Conservation (phyloP, 2,797 vertebrate genomes). For the Emys orbicularis region DNA sequence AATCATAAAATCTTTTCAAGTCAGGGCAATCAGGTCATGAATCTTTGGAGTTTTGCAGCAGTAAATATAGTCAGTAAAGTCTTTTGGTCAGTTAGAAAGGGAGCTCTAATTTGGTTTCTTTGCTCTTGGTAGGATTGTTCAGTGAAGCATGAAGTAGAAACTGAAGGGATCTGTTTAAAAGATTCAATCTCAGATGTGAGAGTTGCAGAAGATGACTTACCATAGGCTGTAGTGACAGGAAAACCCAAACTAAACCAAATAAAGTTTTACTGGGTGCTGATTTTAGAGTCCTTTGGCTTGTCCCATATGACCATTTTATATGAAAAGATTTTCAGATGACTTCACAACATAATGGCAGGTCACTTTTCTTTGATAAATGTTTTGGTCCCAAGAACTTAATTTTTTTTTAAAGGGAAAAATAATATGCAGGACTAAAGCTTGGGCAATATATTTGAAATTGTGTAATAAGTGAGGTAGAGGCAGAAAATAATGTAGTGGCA, state of each 20-base stretch:
- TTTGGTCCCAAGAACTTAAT: neutral
- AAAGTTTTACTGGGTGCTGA: neutral
- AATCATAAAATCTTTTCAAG: neutral
- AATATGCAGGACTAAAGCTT: neutral
- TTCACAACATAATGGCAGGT: neutral
- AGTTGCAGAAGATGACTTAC: neutral
- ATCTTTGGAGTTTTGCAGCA: neutral
- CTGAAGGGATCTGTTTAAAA: constrained; percentile 1
- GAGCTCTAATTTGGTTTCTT: neutral
- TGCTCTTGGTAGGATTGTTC: neutral
- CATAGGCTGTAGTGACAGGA: neutral
- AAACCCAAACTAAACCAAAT: neutral
- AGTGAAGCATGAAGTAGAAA: neutral
- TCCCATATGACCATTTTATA: neutral
- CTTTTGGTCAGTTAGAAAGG: neutral
- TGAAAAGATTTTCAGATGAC: neutral
- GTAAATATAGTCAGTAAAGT: neutral
- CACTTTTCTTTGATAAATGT: neutral
- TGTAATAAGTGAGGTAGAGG: neutral
- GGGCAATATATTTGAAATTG: neutral
- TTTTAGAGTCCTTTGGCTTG: neutral
- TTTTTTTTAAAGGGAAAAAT: neutral
- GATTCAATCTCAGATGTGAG: neutral
- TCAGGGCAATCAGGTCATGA: neutral
- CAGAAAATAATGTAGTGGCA: neutral